These are phyloP conservation scores for Oryzias melastigma DNA, from an alignment of 2,113 vertebrate genomes.

Conservation along the genomic window DNA sequence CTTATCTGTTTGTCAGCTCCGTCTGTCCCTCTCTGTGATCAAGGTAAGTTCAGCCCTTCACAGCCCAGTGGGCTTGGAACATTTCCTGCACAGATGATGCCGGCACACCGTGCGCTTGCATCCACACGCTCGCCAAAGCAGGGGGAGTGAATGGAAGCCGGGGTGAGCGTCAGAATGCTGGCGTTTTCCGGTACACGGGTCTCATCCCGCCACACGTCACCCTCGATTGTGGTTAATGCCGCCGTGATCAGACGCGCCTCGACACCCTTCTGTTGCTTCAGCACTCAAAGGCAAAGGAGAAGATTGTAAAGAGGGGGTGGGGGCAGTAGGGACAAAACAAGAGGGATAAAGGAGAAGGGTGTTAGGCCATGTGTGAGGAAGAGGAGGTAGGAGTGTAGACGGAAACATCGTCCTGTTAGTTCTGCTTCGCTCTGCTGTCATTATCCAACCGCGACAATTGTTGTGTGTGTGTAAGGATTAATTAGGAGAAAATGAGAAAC, in stretches of 20 bases:
- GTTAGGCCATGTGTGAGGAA: conserved; percentile 22
- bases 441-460: conserved; percentile 55
- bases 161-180: conserved; percentile 17
- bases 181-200: conserved; percentile 62
- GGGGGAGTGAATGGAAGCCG: conserved; percentile 15
- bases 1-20: conserved; percentile 11
- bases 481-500: conserved; percentile 50
- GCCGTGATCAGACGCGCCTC: conserved; percentile 51
- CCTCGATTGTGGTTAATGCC: conserved; percentile 55
- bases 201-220: conserved; percentile 66
- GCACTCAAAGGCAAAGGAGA: conserved; percentile 43
- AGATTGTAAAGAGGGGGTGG: neutral
- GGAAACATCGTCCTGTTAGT: conserved; percentile 49
- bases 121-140: conserved; percentile 20
- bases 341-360: neutral
- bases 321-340: conserved; percentile 1
- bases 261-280: conserved; percentile 49
- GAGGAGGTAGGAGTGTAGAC: conserved; percentile 35
- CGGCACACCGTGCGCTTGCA: conserved; percentile 26
- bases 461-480: conserved; percentile 30
- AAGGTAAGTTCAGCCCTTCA: conserved; percentile 71
- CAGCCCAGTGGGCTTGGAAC: conserved; percentile 63
- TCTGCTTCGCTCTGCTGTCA: conserved; percentile 56
- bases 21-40: conserved; percentile 26
- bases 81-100: conserved; percentile 51